Percentiles rank a stretch among this genome's conserved stretches.
phyloP scores from a whole-genome alignment of 2,888 invertebrate species.

The Eucera pruinosa region DNA sequence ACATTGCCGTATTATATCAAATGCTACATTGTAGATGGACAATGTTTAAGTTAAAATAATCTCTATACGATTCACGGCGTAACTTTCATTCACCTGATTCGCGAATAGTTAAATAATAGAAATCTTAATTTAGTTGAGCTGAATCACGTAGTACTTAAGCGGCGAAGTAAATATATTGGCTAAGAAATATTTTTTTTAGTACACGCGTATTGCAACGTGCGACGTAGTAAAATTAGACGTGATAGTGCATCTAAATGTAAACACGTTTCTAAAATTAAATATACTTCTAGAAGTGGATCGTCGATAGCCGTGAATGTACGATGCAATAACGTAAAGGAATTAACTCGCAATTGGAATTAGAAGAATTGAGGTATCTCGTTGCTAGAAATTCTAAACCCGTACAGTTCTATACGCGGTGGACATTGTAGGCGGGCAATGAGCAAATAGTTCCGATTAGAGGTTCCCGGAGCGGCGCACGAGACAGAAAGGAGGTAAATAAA shows the following conservation, averaged over 20 bases:
- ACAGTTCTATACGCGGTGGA: constrained; percentile 19
- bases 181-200: too few species aligned
- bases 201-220: background rate
- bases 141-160: too few species aligned
- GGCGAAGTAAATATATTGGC: too few species aligned
- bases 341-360: background rate
- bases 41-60: too few species aligned
- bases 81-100: too few species aligned
- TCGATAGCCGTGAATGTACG: background rate
- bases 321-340: background rate
- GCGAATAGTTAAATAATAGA: too few species aligned
- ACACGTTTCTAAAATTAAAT: too few species aligned
- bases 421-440: constrained; percentile 28
- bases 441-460: constrained; percentile 49
- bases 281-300: too few species aligned
- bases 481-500: constrained; percentile 43
- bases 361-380: background rate
- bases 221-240: background rate
- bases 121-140: too few species aligned
- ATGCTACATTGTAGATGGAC: too few species aligned
- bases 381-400: constrained; percentile 14
- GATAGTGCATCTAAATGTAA: background rate
- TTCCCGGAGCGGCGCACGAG: constrained; percentile 11
- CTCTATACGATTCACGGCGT: too few species aligned
- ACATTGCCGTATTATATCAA: too few species aligned